Evolutionary conservation across 2,113 vertebrate species (phyloP).

Genomic region (Colinus virginianus): DNA sequence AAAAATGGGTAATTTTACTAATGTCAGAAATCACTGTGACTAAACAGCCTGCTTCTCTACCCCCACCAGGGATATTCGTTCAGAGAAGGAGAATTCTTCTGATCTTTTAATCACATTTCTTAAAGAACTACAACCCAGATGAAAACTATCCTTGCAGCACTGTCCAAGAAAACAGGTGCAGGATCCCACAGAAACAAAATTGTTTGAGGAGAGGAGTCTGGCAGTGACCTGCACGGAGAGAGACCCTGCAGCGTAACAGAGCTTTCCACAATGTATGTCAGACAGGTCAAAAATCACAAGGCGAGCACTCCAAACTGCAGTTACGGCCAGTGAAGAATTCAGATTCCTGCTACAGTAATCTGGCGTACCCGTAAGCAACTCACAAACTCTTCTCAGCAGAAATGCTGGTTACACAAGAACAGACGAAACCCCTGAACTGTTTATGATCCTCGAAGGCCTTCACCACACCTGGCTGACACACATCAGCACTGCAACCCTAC

Average conservation of each 20-base stretch:
- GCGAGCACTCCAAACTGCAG: background rate
- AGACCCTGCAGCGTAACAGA: fast-evolving
- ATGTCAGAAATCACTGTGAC: background rate
- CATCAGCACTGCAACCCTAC: background rate
- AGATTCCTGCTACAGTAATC: background rate
- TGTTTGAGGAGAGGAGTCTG: background rate
- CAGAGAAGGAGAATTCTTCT: background rate
- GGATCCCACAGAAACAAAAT: background rate
- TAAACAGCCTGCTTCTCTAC: background rate
- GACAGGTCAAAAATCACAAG: background rate
- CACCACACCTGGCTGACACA: background rate
- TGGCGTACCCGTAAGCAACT: background rate
- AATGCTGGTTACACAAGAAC: constrained; percentile 10
- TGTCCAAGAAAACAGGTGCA: background rate
- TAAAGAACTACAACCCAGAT: background rate
- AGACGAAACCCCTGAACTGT: background rate
- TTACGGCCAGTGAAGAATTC: fast-evolving
- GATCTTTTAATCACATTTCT: background rate
- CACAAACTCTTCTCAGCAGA: background rate
- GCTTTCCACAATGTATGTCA: background rate
- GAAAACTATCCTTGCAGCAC: background rate
- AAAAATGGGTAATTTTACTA: background rate
- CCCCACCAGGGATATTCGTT: background rate
- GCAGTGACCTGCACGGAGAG: background rate
- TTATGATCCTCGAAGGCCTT: background rate